Conservation (phyloP, 2,888 invertebrate species). For the Drepanosiphum platanoidis region DNA sequence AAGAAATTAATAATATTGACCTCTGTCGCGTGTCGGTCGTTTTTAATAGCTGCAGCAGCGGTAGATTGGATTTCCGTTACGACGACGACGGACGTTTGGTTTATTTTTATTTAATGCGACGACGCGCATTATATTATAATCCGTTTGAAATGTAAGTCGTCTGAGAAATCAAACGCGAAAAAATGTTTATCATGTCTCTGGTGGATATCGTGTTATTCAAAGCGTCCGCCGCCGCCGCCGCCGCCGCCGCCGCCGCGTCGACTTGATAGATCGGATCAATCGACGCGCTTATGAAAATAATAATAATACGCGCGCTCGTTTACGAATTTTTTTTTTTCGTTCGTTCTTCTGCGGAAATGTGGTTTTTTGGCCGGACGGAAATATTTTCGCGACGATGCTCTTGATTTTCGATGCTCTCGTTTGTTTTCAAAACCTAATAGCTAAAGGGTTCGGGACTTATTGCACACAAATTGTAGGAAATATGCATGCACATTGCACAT, state of each 20-base stretch:
- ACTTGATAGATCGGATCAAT: slow-evolving; percentile 43
- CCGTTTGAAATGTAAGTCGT: slow-evolving; percentile 47
- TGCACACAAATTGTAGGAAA: too few relatives aligned
- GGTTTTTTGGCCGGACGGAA: not conserved
- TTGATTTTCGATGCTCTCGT: too few relatives aligned
- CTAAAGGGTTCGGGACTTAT: too few relatives aligned
- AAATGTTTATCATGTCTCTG: not conserved
- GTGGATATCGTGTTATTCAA: slow-evolving; percentile 53
- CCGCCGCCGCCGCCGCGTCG: too few relatives aligned
- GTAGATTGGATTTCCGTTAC: slow-evolving; percentile 1
- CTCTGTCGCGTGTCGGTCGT: not conserved
- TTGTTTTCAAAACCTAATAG: too few relatives aligned
- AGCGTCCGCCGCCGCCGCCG: too few relatives aligned
- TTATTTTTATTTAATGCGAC: not conserved
- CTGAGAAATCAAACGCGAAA: slow-evolving; percentile 20
- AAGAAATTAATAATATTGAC: too few relatives aligned
- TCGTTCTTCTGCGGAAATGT: not conserved
- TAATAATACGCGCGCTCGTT: not conserved
- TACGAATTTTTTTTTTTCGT: not conserved
- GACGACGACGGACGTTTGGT: not conserved
- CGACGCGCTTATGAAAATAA: slow-evolving; percentile 35
- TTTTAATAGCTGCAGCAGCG: not conserved
- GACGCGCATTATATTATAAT: not conserved
- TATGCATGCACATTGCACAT: too few relatives aligned
- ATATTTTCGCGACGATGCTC: too few relatives aligned